These are phyloP conservation scores for Stegodyphus mimosarum DNA, from an alignment of 1,140 invertebrate species.

Conservation along the genomic window DNA sequence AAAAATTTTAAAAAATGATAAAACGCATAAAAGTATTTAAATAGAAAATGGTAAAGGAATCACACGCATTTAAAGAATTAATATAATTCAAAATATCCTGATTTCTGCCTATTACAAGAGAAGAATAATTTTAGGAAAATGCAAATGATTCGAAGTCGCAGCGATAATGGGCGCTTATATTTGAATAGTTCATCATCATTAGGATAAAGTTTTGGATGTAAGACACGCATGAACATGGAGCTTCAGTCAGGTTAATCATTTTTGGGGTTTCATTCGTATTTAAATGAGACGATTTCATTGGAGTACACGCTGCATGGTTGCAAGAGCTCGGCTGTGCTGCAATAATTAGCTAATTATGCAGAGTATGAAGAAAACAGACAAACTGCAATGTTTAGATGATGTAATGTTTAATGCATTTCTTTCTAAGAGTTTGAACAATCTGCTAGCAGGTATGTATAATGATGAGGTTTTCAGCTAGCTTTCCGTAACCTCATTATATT, in stretches of 20 bases:
- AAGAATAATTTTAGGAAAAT: constrained; percentile 3
- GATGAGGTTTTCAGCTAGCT: too few relatives aligned
- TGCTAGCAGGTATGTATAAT: too few relatives aligned
- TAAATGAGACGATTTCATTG: not conserved
- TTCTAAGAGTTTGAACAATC: not conserved
- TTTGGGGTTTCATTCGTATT: constrained; percentile 4
- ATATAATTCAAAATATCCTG: too few relatives aligned
- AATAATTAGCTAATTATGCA: constrained; percentile 33
- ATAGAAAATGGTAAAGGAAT: too few relatives aligned
- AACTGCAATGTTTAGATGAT: not conserved
- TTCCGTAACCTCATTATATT: too few relatives aligned
- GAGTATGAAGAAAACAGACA: not conserved
- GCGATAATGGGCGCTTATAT: constrained; percentile 32
- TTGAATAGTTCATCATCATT: constrained; percentile 47
- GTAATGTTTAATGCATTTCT: constrained; percentile 1
- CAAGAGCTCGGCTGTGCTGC: not conserved
- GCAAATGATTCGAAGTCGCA: not conserved
- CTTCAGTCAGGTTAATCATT: constrained; percentile 23
- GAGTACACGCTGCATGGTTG: too few relatives aligned
- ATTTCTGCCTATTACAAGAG: too few relatives aligned
- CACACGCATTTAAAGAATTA: too few relatives aligned
- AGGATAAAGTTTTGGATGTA: constrained; percentile 21
- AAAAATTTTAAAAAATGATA: too few relatives aligned
- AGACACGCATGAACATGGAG: constrained; percentile 10
- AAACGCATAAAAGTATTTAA: too few relatives aligned